Evolutionary conservation across 2,113 vertebrate genomes (phyloP), one percentile per base, ranked within the genome.

Genomic region (Stigmatopora nigra): DNA sequence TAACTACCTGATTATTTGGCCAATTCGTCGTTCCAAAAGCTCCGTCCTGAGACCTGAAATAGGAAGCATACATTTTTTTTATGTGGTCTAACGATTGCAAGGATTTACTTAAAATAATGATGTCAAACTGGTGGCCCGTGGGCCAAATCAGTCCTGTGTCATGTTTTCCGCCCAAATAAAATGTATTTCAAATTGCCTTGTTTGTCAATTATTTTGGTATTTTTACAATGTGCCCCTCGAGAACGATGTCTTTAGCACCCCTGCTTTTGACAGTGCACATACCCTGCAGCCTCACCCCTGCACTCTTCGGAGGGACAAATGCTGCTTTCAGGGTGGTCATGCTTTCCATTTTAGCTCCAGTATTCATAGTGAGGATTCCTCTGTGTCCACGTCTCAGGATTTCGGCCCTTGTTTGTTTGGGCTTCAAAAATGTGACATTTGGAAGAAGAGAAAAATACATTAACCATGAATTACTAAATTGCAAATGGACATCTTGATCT

Each of bases 1-100:
- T 36, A 47, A 64, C 68, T 82, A 90, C 89, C 88, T 87, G 71
- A 90, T 87, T 67, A 68, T 72, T 75, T 86, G 72, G 19, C 81
- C 47, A 4, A 89, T 55, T 2, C 79, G 46, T 74, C 82, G 89
- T 71, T 88, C 79, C 79, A 90, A 60, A 70, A 84, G 78, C 68
- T 91, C 87, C 3, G 65, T 17, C 69, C 88, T 82, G 55, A 70
- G 51, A 64, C 87, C 89, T 90, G 76, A 41, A 31, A 25, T 48
- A 55, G 36, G 72, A 70, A 85, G 16, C 77, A 20, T 5, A 44
- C n/a, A n/a, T n/a, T n/a, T n/a, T n/a, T n/a, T n/a, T n/a, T 2
- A 31, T 31, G 25, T 17, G n/a, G 38, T 3, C 31, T 14, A 3
- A 69, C 65, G 47, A 60, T 61, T 38, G 61, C 7, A n/a, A 22